phyloP scores from a whole-genome alignment of 2,888 invertebrate genomes.

The Julus scanicus region DNA sequence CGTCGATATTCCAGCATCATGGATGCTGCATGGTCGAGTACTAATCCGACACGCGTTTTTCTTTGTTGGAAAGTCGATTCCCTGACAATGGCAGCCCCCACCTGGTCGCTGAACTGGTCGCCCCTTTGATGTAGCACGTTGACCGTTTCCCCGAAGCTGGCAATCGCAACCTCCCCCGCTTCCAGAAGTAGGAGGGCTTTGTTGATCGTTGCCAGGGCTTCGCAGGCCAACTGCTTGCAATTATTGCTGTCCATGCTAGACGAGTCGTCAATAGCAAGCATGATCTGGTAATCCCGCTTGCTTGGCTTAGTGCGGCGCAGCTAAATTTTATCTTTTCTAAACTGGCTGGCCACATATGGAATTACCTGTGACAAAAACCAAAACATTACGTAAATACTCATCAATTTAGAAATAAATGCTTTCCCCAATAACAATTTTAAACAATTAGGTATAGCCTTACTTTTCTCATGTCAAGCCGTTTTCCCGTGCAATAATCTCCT shows the following conservation, averaged over 20 bases:
- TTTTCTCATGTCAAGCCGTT: constrained; percentile 97
- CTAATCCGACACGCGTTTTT: constrained; percentile 85
- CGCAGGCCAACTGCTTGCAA: constrained; percentile 83
- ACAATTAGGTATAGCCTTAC: constrained; percentile 61
- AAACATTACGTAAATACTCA: no score
- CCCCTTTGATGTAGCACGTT: constrained; percentile 87
- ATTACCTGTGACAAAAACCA: constrained; percentile 82
- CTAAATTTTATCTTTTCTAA: constrained; percentile 99
- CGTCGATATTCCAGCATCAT: constrained; percentile 69
- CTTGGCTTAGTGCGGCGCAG: constrained; percentile 93
- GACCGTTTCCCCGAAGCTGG: constrained; percentile 89
- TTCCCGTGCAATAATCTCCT: constrained; percentile 97
- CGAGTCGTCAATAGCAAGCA: constrained; percentile 97
- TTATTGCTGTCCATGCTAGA: constrained; percentile 73
- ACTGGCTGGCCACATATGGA: constrained; percentile 98
- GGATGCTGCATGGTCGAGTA: constrained; percentile 82
- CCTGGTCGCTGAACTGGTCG: constrained; percentile 86
- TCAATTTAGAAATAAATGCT: no score
- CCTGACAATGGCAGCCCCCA: constrained; percentile 74
- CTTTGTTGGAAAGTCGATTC: constrained; percentile 86
- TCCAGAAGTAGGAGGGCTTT: constrained; percentile 91
- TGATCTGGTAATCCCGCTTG: constrained; percentile 94
- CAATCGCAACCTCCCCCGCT: constrained; percentile 89
- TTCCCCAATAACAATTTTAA: no score
- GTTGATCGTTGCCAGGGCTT: constrained; percentile 89